Evolutionary conservation across 92 coral and sea anemone genomes (phyloP).

Genomic region (Epizoanthus illoricatus): DNA sequence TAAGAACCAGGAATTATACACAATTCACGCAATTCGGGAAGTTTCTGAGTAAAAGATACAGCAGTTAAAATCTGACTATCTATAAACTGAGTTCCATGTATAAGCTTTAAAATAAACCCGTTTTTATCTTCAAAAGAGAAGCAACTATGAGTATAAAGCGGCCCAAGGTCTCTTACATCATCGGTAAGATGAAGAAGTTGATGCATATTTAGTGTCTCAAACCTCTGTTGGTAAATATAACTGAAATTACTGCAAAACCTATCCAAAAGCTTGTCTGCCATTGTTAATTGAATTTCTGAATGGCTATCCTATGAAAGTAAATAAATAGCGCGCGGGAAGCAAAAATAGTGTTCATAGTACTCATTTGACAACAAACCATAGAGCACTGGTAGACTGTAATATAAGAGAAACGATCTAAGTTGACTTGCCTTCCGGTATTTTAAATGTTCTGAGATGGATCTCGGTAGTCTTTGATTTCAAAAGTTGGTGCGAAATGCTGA

Average conservation of each 20-base stretch:
- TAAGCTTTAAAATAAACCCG: slow-evolving; percentile 45
- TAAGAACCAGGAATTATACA: slow-evolving; percentile 40
- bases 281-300: slow-evolving; percentile 35
- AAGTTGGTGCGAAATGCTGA: slow-evolving; percentile 56
- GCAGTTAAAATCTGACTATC: slow-evolving; percentile 52
- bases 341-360: slow-evolving; percentile 44
- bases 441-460: slow-evolving; percentile 52
- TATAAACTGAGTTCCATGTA: slow-evolving; percentile 61
- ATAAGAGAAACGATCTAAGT: slow-evolving; percentile 60
- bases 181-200: slow-evolving; percentile 60
- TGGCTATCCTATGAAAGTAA: slow-evolving; percentile 50
- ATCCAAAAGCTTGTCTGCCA: slow-evolving; percentile 41
- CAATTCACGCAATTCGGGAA: slow-evolving; percentile 44
- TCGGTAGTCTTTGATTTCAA: slow-evolving; percentile 46
- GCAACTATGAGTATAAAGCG: slow-evolving; percentile 55
- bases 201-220: slow-evolving; percentile 57
- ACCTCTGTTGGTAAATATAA: slow-evolving; percentile 40
- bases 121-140: slow-evolving; percentile 58
- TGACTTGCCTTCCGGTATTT: slow-evolving; percentile 64
- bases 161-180: slow-evolving; percentile 59
- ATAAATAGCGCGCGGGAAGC: slow-evolving; percentile 45
- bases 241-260: slow-evolving; percentile 37
- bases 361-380: slow-evolving; percentile 58
- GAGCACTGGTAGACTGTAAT: slow-evolving; percentile 48
- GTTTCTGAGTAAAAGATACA: slow-evolving; percentile 47